Evolutionary conservation across 1,140 invertebrate species (phyloP).

Genomic region (Amphibalanus amphitrite): DNA sequence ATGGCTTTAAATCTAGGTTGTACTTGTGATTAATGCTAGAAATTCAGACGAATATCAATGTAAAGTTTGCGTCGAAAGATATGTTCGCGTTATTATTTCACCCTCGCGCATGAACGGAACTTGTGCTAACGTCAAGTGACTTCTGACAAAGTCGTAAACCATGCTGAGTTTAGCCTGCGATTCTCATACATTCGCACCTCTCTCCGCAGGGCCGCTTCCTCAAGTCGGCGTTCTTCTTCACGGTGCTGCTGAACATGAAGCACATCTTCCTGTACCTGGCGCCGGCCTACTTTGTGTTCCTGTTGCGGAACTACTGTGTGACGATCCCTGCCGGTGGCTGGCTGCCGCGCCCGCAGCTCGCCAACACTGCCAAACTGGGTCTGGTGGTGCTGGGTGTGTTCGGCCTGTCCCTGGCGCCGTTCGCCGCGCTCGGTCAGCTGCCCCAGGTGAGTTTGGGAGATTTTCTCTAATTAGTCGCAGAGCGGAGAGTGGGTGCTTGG

Average conservation of each 20-base stretch:
- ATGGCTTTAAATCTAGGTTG: neutral
- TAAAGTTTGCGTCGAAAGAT: neutral
- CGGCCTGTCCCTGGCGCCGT: conserved; percentile 69
- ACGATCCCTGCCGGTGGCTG: conserved; percentile 17
- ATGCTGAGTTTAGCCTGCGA: neutral
- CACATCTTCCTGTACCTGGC: conserved; percentile 95
- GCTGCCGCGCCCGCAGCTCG: conserved; percentile 14
- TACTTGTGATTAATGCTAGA: neutral
- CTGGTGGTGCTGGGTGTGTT: conserved; percentile 50
- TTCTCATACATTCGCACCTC: conserved; percentile 16
- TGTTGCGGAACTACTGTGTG: conserved; percentile 70
- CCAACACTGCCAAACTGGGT: conserved; percentile 43
- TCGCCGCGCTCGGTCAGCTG: conserved; percentile 44
- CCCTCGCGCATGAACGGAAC: neutral
- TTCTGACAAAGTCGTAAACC: neutral
- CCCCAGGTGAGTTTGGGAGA: conserved; percentile 41
- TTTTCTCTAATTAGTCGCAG: too few species aligned
- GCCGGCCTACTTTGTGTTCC: conserved; percentile 77
- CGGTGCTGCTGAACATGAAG: conserved; percentile 82
- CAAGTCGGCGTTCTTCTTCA: conserved; percentile 66
- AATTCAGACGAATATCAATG: neutral
- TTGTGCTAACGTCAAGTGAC: neutral
- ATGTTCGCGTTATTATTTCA: neutral
- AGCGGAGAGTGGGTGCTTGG: too few species aligned
- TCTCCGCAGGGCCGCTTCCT: conserved; percentile 49